Conservation (phyloP, 2,888 invertebrate genomes). For the Encarsia formosa region DNA sequence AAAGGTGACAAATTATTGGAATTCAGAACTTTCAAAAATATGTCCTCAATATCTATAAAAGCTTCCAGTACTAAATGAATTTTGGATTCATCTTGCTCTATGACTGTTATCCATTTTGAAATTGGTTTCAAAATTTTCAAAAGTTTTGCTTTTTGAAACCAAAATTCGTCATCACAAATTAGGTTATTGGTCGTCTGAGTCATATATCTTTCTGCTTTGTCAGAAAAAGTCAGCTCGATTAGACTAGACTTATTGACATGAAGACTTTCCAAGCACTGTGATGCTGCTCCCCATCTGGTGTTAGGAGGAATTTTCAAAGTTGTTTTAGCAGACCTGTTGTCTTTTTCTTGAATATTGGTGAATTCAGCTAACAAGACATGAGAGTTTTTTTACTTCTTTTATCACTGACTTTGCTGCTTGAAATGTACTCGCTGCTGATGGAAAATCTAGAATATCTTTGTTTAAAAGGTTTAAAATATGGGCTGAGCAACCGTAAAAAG, state of each 20-base stretch:
- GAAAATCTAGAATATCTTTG: slow-evolving; percentile 24
- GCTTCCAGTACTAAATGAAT: slow-evolving; percentile 18
- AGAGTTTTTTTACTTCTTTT: slow-evolving; percentile 27
- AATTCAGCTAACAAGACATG: slow-evolving; percentile 26
- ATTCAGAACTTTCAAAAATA: slow-evolving; percentile 15
- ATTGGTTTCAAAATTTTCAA: slow-evolving; percentile 17
- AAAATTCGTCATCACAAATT: slow-evolving; percentile 16
- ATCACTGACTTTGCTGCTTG: slow-evolving; percentile 21
- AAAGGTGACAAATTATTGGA: not conserved
- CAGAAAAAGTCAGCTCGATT: slow-evolving; percentile 24
- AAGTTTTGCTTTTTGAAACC: slow-evolving; percentile 8
- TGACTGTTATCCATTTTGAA: slow-evolving; percentile 13
- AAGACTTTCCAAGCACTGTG: slow-evolving; percentile 27
- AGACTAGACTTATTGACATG: slow-evolving; percentile 26
- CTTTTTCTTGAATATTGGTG: slow-evolving; percentile 17
- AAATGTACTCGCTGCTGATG: slow-evolving; percentile 11
- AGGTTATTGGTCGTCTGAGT: slow-evolving; percentile 8
- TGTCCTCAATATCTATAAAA: slow-evolving; percentile 21
- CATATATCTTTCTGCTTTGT: slow-evolving; percentile 1
- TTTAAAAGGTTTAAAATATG: slow-evolving; percentile 32
- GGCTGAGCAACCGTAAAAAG: slow-evolving; percentile 25
- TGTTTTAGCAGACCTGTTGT: slow-evolving; percentile 2
- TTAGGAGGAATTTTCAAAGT: slow-evolving; percentile 26
- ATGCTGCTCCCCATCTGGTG: slow-evolving; percentile 25
- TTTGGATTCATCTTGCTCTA: slow-evolving; percentile 21